Evolutionary conservation across 2,888 invertebrate species (phyloP).

Genomic region (Merodon equestris): DNA sequence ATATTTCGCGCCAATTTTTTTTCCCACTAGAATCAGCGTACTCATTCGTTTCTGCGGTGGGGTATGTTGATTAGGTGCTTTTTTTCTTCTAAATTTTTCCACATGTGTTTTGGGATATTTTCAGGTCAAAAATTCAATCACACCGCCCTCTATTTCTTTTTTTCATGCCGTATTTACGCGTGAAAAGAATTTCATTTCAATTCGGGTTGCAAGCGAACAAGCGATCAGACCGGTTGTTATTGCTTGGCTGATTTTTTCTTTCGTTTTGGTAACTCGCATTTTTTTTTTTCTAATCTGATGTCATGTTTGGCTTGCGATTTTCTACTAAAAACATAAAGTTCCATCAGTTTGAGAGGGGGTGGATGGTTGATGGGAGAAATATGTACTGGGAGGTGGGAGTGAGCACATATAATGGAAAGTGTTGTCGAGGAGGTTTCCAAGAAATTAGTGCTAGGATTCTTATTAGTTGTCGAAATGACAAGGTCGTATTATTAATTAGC

Average conservation of each 20-base stretch:
- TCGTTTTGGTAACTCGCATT: constrained; percentile 62
- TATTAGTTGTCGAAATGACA: no score
- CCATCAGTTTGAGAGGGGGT: background rate
- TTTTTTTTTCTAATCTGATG: constrained; percentile 33
- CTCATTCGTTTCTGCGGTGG: no score
- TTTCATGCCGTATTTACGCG: no score
- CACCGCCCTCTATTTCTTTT: no score
- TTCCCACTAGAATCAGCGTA: no score
- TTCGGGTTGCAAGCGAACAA: constrained; percentile 26
- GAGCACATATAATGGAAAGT: constrained; percentile 14
- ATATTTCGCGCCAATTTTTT: constrained; percentile 66
- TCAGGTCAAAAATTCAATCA: no score
- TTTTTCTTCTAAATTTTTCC: no score
- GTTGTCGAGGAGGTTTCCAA: constrained; percentile 3
- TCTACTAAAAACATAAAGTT: no score
- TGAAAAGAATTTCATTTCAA: constrained; percentile 18
- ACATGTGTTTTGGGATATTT: no score
- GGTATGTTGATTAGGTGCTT: no score
- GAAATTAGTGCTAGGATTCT: background rate
- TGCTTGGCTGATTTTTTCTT: constrained; percentile 47
- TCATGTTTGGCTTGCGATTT: constrained; percentile 41
- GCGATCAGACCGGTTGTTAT: constrained; percentile 69
- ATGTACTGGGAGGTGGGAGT: constrained; percentile 30
- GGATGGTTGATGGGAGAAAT: constrained; percentile 7
- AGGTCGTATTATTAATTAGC: no score